Evolutionary conservation across 2,797 vertebrate species (phyloP).

Genomic region (Galagoides demidoff): DNA sequence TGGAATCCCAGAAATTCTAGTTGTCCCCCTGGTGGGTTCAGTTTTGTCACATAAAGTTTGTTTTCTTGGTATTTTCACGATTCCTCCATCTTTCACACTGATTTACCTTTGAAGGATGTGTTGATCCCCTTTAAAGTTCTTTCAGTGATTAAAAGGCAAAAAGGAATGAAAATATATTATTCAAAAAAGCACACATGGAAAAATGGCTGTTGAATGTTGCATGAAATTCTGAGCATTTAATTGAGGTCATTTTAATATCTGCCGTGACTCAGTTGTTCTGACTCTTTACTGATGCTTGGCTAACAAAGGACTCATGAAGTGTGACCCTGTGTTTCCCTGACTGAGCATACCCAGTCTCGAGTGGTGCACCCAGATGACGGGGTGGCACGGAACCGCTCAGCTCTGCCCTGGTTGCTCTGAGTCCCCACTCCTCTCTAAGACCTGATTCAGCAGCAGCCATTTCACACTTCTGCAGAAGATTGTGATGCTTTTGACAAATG

Average conservation of each 20-base stretch:
- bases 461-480: conserved; percentile 80
- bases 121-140: conserved; percentile 18
- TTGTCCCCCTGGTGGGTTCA: neutral
- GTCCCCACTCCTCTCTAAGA: neutral
- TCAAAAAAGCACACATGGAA: neutral
- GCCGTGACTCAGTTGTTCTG: conserved; percentile 27
- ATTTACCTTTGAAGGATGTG: neutral
- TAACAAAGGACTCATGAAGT: conserved; percentile 74
- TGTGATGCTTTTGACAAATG: conserved; percentile 87
- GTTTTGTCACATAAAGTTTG: neutral
- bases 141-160: neutral
- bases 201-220: neutral
- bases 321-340: conserved; percentile 80
- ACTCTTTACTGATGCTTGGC: conserved; percentile 81
- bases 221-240: conserved; percentile 58
- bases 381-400: conserved; percentile 61
- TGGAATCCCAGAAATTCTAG: neutral
- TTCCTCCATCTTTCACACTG: neutral
- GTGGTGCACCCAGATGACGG: conserved; percentile 25
- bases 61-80: neutral
- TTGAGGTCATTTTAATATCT: conserved; percentile 63
- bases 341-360: conserved; percentile 83
- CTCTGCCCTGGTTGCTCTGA: conserved; percentile 27
- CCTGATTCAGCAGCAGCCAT: conserved; percentile 75
- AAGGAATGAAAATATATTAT: neutral